phyloP scores from a whole-genome alignment of 2,113 vertebrate species.

The Proteles cristata region DNA sequence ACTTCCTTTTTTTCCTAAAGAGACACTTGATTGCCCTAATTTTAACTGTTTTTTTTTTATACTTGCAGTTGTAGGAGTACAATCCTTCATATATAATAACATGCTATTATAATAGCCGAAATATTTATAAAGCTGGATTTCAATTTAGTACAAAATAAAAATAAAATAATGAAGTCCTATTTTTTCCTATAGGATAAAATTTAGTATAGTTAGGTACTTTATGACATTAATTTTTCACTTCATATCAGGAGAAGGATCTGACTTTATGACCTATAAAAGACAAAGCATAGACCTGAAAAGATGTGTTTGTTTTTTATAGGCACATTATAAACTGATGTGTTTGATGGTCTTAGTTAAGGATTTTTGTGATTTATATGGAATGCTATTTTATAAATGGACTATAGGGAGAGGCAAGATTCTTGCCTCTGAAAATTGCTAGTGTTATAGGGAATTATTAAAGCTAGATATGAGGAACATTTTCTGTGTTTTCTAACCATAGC shows the following conservation, averaged over 20 bases:
- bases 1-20: background rate
- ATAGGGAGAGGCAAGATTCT: background rate
- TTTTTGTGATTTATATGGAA: background rate
- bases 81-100: background rate
- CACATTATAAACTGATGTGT: background rate
- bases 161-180: background rate
- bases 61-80: background rate
- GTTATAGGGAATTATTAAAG: background rate
- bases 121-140: background rate
- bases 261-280: slow-evolving; percentile 45
- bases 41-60: background rate
- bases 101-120: background rate
- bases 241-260: background rate
- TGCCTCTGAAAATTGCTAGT: background rate
- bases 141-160: slow-evolving; percentile 10
- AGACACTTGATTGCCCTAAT: background rate
- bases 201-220: background rate
- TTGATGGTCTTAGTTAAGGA: background rate
- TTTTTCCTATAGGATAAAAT: slow-evolving; percentile 14
- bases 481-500: background rate
- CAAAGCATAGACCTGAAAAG: background rate
- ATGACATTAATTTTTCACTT: background rate
- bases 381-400: background rate
- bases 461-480: background rate
- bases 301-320: background rate